phyloP scores from a whole-genome alignment of 1,140 invertebrate genomes.

The Camponotus pennsylvanicus region DNA sequence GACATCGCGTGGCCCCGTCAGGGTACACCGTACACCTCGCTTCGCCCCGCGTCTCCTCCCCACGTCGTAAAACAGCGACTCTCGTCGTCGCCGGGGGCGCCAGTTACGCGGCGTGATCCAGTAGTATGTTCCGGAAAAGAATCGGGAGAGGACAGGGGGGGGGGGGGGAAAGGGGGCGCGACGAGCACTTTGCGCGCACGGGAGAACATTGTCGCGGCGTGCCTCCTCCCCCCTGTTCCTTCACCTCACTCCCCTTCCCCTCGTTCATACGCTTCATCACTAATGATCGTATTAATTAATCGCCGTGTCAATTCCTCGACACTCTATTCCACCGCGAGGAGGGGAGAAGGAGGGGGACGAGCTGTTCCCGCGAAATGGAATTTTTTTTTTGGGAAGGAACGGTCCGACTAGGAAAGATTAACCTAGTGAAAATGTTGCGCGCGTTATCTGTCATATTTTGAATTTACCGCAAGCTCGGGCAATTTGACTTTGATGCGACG shows the following conservation, averaged over 20 bases:
- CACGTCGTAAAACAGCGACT: not conserved
- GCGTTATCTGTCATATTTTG: not conserved
- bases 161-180: not conserved
- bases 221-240: too few relatives aligned
- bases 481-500: slow-evolving; percentile 19
- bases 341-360: not conserved
- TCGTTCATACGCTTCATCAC: too few relatives aligned
- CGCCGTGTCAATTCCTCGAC: slow-evolving; percentile 62
- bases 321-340: slow-evolving; percentile 5
- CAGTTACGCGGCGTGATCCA: slow-evolving; percentile 63
- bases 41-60: not conserved
- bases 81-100: slow-evolving; percentile 45
- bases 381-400: slow-evolving; percentile 32
- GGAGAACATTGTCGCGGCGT: too few relatives aligned
- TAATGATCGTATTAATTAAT: slow-evolving; percentile 61
- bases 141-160: not conserved
- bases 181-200: too few relatives aligned
- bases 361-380: slow-evolving; percentile 18
- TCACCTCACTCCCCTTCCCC: too few relatives aligned
- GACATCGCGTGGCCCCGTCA: not conserved
- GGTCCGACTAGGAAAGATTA: not conserved
- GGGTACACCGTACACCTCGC: too few relatives aligned
- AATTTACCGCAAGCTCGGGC: slow-evolving; percentile 15
- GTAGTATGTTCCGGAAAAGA: slow-evolving; percentile 61
- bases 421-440: not conserved